phyloP scores from a whole-genome alignment of 1,140 invertebrate species.

The Littorina saxatilis region DNA sequence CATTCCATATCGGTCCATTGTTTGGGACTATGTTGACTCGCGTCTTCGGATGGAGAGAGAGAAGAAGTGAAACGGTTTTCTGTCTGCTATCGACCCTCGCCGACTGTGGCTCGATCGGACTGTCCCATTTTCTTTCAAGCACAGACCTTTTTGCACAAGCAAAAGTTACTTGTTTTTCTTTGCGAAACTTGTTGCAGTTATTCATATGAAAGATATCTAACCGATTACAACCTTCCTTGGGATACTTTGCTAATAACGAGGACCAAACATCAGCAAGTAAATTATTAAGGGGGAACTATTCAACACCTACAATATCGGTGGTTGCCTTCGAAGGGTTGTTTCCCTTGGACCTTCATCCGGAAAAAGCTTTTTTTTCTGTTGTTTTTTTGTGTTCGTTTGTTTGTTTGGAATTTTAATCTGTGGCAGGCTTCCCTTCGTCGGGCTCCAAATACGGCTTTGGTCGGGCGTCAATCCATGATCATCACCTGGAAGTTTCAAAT shows the following conservation, averaged over 20 bases:
- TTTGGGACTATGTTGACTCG: conserved; percentile 16
- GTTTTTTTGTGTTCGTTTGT: no score
- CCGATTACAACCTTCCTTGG: background rate
- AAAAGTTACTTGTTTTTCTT: no score
- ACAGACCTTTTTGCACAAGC: background rate
- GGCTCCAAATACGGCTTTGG: background rate
- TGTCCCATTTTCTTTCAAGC: background rate
- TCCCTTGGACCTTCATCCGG: background rate
- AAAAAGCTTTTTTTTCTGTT: background rate
- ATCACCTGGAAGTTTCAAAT: background rate
- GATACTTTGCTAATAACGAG: background rate
- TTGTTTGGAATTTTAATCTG: no score
- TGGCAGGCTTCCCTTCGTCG: background rate
- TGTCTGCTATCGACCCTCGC: conserved; percentile 13
- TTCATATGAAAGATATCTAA: background rate
- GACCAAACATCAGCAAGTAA: background rate
- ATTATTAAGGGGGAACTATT: background rate
- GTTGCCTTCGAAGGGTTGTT: background rate
- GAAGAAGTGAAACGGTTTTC: conserved; percentile 28
- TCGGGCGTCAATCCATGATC: no score
- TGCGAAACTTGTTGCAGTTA: background rate
- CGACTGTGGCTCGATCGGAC: background rate
- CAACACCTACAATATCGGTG: background rate
- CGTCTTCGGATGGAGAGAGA: conserved; percentile 17
- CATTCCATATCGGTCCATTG: background rate